These are phyloP conservation scores for Saccostrea cuccullata DNA, from an alignment of 1,140 invertebrate species.

Conservation along the genomic window DNA sequence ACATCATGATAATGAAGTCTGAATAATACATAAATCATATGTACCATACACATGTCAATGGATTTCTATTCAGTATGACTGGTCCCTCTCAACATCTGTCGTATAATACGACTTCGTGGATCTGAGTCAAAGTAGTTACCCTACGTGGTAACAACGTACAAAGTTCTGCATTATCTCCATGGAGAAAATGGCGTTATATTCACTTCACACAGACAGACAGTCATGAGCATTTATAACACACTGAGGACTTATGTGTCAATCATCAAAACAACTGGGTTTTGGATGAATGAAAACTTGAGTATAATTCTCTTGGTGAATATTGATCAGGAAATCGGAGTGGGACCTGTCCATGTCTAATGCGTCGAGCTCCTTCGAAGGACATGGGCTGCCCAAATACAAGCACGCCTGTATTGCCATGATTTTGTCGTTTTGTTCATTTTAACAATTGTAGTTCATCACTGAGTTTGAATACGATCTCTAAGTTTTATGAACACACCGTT, in stretches of 20 bases:
- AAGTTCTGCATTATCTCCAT: not conserved
- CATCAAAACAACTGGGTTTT: not conserved
- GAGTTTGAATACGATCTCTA: not conserved
- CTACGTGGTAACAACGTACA: not conserved
- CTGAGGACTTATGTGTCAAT: not conserved
- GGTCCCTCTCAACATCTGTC: not conserved
- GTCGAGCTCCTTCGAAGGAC: not conserved
- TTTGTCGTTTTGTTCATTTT: not conserved
- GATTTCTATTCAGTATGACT: not conserved
- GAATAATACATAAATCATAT: not conserved
- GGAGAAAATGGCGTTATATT: not conserved
- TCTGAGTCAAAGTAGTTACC: not conserved
- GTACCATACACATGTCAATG: not conserved
- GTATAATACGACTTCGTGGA: not conserved
- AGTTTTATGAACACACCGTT: conserved; percentile 52
- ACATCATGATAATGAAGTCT: not conserved
- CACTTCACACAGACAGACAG: not conserved
- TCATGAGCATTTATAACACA: not conserved
- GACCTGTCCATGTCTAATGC: not conserved
- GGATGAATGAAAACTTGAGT: conserved; percentile 2
- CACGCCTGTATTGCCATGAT: not conserved
- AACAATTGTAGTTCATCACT: not conserved
- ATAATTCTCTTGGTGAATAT: conserved; percentile 16
- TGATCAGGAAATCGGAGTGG: not conserved
- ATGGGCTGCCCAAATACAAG: not conserved